Evolutionary conservation across 2,888 invertebrate genomes (phyloP).

Genomic region (Cephonodes hylas): DNA sequence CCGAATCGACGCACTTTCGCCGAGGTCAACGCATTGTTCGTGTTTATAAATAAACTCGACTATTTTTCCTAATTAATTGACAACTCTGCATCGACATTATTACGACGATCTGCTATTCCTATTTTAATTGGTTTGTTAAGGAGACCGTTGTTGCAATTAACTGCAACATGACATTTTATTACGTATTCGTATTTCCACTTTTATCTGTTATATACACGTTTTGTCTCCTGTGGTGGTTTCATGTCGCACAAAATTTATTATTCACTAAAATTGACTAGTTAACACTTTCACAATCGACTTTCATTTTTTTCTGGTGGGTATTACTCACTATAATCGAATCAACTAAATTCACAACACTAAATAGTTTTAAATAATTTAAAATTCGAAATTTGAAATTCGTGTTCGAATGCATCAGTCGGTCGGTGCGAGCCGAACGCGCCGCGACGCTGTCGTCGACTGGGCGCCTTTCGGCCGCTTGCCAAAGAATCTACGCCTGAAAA

Average conservation of each 20-base stretch:
- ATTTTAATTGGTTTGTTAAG: neutral
- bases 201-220: neutral
- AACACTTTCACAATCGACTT: conserved; percentile 37
- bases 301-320: conserved; percentile 10
- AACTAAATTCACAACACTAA: conserved; percentile 29
- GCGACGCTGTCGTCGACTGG: conserved; percentile 69
- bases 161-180: neutral
- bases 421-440: conserved; percentile 56
- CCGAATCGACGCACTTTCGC: conserved; percentile 35
- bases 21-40: conserved; percentile 63
- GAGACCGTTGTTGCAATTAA: neutral
- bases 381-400: conserved; percentile 41
- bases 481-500: conserved; percentile 72
- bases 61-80: conserved; percentile 9
- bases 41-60: conserved; percentile 46
- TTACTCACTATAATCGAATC: conserved; percentile 14
- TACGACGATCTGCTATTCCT: neutral
- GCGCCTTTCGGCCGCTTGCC: conserved; percentile 70
- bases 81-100: neutral
- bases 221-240: neutral
- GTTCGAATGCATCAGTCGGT: conserved; percentile 44
- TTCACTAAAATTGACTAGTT: conserved; percentile 28
- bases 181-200: neutral
- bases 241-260: conserved; percentile 15
- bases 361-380: conserved; percentile 34